Evolutionary conservation across 2,113 vertebrate genomes (phyloP), one percentile per base, ranked within the genome.

Genomic region (Hassar affinis): DNA sequence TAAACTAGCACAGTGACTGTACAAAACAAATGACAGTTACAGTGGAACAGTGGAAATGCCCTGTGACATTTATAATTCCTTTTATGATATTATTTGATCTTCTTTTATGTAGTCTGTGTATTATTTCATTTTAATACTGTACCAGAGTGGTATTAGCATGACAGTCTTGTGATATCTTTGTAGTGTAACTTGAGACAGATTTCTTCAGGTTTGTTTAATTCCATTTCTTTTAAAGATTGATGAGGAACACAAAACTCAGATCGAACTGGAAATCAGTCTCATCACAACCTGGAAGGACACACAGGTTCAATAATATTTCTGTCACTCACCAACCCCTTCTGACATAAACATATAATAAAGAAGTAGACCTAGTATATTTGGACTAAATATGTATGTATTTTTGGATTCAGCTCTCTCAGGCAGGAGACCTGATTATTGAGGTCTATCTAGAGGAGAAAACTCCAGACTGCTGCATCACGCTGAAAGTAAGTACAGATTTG

Each of bases 261-360:
- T 99, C 82, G 98, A 99, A 80, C 92, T 99, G 91, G 98, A 99
- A 86, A 95, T 98, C 92, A 99, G 95, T 85, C 94, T 99, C 84
- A 99, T 99, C 88, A 99, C 97, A 85, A 96, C 95, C 74, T 99
- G 98, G 98, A 98, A 96, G 90, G 97, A 98, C 89, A 97, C 97
- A 0, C 97, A 99, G 96, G 98, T 97, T 94, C n/a, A 72, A 17
- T 66, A 78, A 52, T 33, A 56, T 56, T 75, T 51, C 9, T 64
- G n/a, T 38, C 15, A n/a, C 42, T 25, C 7, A 47, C 12, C 15
- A 61, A 12, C 18, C 15, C 1, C 27, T 78, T 33, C 42, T 59
- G 12, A 69, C 42, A 42, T 25, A 54, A 51, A 10, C 42, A 15
- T 25, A n/a, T 20, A 68, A 15, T 3, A 75, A 51, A n/a, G 3